Percentiles rank a stretch among this genome's conserved stretches.
Conservation (phyloP, 92 coral and sea anemone species). For the Umimayanthus chanpuru region DNA sequence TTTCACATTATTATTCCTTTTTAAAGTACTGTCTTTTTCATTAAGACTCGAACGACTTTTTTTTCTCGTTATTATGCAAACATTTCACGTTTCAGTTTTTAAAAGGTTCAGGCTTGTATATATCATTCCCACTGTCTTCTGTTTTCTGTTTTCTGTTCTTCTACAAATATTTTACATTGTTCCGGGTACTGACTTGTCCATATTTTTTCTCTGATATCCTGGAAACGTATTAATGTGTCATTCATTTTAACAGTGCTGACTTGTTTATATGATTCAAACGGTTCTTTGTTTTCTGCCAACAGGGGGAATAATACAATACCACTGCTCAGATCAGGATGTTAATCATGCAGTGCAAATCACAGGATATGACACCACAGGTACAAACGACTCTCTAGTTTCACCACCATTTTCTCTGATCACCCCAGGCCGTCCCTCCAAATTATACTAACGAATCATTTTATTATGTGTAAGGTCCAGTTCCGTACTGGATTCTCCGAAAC, state of each 20-base stretch:
- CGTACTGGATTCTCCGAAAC: conserved; percentile 95
- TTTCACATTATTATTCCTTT: too few relatives aligned
- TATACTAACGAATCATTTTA: neutral
- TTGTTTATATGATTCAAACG: neutral
- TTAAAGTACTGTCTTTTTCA: too few relatives aligned
- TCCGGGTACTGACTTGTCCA: too few relatives aligned
- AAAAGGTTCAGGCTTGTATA: neutral
- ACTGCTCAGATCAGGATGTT: conserved; percentile 78
- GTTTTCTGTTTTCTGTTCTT: neutral
- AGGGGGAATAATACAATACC: conserved; percentile 97
- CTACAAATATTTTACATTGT: too few relatives aligned
- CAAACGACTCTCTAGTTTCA: neutral
- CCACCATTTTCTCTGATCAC: neutral
- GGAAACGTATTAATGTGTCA: neutral
- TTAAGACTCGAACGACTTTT: too few relatives aligned
- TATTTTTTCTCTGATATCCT: too few relatives aligned
- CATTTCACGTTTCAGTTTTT: neutral
- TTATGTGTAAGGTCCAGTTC: conserved; percentile 37
- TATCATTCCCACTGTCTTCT: neutral
- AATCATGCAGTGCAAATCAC: conserved; percentile 93
- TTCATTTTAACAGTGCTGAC: neutral
- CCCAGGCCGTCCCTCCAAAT: neutral
- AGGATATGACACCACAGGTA: conserved; percentile 85
- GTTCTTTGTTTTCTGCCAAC: neutral
- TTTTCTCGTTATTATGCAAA: too few relatives aligned